Evolutionary conservation across 2,113 vertebrate genomes (phyloP).

Genomic region (Rhinogobius similis): DNA sequence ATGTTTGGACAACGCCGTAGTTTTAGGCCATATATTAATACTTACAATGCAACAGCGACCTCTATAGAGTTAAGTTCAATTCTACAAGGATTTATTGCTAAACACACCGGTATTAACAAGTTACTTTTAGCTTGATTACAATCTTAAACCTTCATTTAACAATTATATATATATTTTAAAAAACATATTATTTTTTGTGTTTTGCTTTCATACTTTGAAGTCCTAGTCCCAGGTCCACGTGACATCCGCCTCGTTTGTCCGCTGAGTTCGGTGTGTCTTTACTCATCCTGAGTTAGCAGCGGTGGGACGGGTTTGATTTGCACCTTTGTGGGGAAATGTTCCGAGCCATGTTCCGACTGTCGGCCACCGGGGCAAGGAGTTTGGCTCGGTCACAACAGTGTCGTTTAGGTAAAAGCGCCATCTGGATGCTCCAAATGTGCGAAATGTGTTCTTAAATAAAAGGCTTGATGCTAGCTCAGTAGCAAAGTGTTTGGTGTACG

Average conservation of each 20-base stretch:
- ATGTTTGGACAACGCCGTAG: no score
- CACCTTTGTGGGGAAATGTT: constrained; percentile 71
- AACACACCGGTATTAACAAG: not conserved
- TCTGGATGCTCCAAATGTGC: not conserved
- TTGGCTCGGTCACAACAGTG: constrained; percentile 59
- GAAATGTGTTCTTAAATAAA: not conserved
- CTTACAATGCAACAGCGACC: not conserved
- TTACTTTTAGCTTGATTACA: not conserved
- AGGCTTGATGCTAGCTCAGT: not conserved
- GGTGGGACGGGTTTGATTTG: constrained; percentile 14
- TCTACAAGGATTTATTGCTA: not conserved
- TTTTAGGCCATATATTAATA: not conserved
- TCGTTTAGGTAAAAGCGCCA: constrained; percentile 59
- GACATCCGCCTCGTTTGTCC: constrained; percentile 14
- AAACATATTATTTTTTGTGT: not conserved
- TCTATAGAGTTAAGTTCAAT: not conserved
- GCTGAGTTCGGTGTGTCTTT: constrained; percentile 9
- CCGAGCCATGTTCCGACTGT: constrained; percentile 65
- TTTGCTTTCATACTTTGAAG: not conserved
- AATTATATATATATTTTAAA: not conserved
- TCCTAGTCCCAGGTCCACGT: constrained; percentile 28
- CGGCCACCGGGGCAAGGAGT: constrained; percentile 53
- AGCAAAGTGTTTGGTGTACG: constrained; percentile 25
- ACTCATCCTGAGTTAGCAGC: constrained; percentile 1
- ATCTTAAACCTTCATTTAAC: not conserved